phyloP scores from a whole-genome alignment of 2,888 invertebrate species.

The Diplolepis rosae region DNA sequence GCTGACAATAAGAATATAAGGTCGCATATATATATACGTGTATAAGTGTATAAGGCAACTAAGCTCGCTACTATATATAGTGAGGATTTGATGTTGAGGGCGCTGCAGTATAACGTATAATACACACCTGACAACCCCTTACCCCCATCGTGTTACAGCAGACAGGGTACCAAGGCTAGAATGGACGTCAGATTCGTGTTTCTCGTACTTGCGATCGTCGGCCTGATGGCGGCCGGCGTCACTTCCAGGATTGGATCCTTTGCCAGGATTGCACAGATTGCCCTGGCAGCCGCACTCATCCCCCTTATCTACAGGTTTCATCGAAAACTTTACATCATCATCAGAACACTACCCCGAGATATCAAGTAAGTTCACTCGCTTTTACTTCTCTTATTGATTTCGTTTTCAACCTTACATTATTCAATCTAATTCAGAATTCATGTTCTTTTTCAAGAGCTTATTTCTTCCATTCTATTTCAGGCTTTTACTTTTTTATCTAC shows the following conservation, averaged over 20 bases:
- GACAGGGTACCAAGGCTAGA: slow-evolving; percentile 51
- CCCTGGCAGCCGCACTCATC: slow-evolving; percentile 59
- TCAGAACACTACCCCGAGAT: slow-evolving; percentile 67
- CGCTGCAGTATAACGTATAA: slow-evolving; percentile 34
- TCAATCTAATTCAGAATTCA: too few relatives aligned
- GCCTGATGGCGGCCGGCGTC: slow-evolving; percentile 64
- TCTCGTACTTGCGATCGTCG: slow-evolving; percentile 62
- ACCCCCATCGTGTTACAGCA: slow-evolving; percentile 48
- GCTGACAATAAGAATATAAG: neutral
- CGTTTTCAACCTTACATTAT: neutral
- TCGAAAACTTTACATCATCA: slow-evolving; percentile 64
- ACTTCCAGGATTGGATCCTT: slow-evolving; percentile 61
- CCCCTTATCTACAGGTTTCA: slow-evolving; percentile 65
- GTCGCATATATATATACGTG: neutral
- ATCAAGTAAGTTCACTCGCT: slow-evolving; percentile 61
- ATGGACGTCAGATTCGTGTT: slow-evolving; percentile 68
- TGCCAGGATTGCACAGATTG: slow-evolving; percentile 61
- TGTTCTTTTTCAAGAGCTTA: too few relatives aligned
- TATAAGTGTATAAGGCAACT: neutral
- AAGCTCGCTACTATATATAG: neutral
- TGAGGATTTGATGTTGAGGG: slow-evolving; percentile 16
- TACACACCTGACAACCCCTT: slow-evolving; percentile 45
- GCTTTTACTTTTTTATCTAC: too few relatives aligned
- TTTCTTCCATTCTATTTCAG: too few relatives aligned
- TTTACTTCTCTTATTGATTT: neutral